Evolutionary conservation across 2,888 invertebrate genomes (phyloP), one percentile per base, ranked within the genome.

Genomic region (Metalampra italica): DNA sequence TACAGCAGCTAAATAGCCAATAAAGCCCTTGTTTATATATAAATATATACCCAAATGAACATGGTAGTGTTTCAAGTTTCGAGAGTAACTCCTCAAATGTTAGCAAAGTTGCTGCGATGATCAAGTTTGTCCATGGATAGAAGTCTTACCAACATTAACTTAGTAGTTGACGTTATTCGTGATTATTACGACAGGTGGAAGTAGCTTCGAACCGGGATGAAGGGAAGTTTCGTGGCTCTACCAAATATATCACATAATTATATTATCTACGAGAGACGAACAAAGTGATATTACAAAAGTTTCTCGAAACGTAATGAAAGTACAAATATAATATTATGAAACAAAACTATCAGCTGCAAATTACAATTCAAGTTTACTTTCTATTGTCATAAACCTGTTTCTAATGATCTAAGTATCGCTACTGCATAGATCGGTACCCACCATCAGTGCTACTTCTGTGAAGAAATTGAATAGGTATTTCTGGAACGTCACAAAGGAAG

Each of bases 81-180:
- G 39, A 9, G 43, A 48, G 29, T 41, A 45, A 49, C 43, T 43
- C 46, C 43, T 46, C 43, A 46, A 46, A 29, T 30, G 46, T 50
- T 50, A 50, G 46, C 34, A 22, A 43, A 64, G 53, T 56, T 60
- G 41, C 40, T 49, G 51, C 46, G 49, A 58, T 59, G 55, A 57
- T 53, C 46, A 67, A 69, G 59, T 70, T 69, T 46, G 56, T 52
- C 53, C 55, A 54, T 45, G 30, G 45, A 39, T 62, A 57, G 55
- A 57, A 62, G 54, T 59, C 54, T 50, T 56, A 50, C 58, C 60
- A 63, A 64, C 53, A 59, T 59, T 56, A 59, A 62, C 55, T 59
- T 58, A 47, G 47, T 52, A 54, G 50, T 56, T 50, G 54, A 59
- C 51, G 49, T 51, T 50, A 51, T 51, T 58, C 42, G 47, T 49